Base-by-base conservation (phyloP, 2,113 vertebrate genomes). In the Oreochromis spilurus region DNA sequence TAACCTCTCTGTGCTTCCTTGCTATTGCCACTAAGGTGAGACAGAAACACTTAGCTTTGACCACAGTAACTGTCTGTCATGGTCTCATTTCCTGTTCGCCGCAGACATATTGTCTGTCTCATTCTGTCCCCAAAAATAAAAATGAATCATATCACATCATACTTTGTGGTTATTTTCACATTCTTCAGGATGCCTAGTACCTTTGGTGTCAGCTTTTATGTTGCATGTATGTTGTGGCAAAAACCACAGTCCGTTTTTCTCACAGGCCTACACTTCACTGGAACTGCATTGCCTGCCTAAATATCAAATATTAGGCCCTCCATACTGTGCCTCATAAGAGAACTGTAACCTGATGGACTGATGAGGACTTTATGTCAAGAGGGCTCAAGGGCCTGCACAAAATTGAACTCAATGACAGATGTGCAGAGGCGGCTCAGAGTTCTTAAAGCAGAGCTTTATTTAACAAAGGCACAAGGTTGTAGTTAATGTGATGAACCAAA, bases 211-310 rank as follows among this genome's bases (percentile, higher is more conserved):
- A 57, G 54, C 6, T 57, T 57, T 12, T 11, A 34, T 9, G 29
- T 57, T 55, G 29, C 26, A 9, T 9, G 5, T 34, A 17, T 60
- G 57, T 34, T 60, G 2, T 34, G 26, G 26, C 26, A 60, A 60
- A 60, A 8, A 60, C 3, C 5, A 60, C 29, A 60, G 29, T 60
- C 8, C 0, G 1, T 14, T 34, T 60, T 34, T 60, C 29, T 60
- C 29, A 60, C 3, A 3, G 1, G 1, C 29, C 29, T 60, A 5
- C 2, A 34, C 2, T 34, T 58, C 26, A 58, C 55, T 0, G 13
- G 7, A 16, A 16, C 26, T 58, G 55, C 4, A 58, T 31, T 29
- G 55, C 26, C 24, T 58, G 26, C 26, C 0, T 5, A 4, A 31
- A 24, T 29, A 31, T 31, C 26, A 29, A 31, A 58, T 58, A 58